phyloP scores from a whole-genome alignment of 35 echinoderm and acorn worm genomes.

The Stichopus chloronotus region DNA sequence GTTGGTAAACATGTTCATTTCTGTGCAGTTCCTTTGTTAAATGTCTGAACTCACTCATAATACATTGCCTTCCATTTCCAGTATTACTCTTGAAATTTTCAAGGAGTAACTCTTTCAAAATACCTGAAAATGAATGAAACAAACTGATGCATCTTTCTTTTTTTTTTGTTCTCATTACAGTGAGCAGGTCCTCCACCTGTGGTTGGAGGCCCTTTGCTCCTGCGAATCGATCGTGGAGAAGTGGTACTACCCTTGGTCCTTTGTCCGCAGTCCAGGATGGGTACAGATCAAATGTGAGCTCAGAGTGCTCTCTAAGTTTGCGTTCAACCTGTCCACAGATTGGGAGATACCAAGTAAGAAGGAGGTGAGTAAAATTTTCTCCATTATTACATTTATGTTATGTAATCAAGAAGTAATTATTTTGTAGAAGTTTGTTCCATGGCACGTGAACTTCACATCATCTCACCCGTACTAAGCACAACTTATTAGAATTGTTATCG shows the following conservation, averaged over 20 bases:
- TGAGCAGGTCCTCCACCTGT: conserved; percentile 97
- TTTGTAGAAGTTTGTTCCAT: too few relatives aligned
- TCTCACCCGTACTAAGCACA: too few relatives aligned
- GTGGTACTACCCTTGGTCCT: conserved; percentile 95
- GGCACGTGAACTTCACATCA: too few relatives aligned
- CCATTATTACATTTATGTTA: not conserved
- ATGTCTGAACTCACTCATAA: not conserved
- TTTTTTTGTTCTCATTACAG: conserved; percentile 50
- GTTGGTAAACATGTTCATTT: too few relatives aligned
- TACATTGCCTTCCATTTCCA: too few relatives aligned
- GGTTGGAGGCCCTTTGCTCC: conserved; percentile 92
- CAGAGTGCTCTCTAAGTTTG: conserved; percentile 88
- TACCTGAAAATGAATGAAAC: too few relatives aligned
- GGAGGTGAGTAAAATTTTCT: conserved; percentile 66
- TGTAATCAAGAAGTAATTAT: too few relatives aligned
- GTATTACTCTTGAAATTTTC: too few relatives aligned
- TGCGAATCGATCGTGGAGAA: conserved; percentile 96
- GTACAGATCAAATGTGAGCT: conserved; percentile 98
- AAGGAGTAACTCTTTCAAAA: too few relatives aligned
- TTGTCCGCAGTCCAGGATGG: conserved; percentile 96
- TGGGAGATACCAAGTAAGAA: conserved; percentile 91
- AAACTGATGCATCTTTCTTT: not conserved
- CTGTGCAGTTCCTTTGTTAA: not conserved
- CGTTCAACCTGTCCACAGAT: conserved; percentile 94
- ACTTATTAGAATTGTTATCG: too few relatives aligned